A percentile compares a stretch with the other conserved stretches of the same genome.
These are phyloP conservation scores for Mythimna impura DNA, from an alignment of 2,888 invertebrate genomes.

Conservation along the genomic window DNA sequence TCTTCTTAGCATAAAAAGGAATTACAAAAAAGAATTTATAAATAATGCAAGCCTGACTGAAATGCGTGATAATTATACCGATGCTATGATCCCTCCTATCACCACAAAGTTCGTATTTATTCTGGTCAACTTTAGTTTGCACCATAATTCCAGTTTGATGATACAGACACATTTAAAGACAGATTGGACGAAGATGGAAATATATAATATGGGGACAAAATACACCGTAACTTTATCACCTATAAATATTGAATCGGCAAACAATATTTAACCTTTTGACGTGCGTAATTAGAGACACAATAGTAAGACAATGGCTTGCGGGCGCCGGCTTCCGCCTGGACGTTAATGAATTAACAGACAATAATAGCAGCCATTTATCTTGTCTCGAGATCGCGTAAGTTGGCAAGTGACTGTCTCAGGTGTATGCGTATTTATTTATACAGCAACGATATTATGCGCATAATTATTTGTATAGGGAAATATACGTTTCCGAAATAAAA, in stretches of 20 bases:
- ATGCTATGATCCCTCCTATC: too few relatives aligned
- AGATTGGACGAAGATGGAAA: neutral
- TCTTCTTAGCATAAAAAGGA: neutral
- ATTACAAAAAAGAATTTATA: neutral
- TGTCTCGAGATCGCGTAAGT: slow-evolving; percentile 7
- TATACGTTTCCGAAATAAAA: neutral
- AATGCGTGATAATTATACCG: neutral
- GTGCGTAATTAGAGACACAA: too few relatives aligned
- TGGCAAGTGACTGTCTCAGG: slow-evolving; percentile 32
- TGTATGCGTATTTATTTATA: slow-evolving; percentile 39
- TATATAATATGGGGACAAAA: neutral
- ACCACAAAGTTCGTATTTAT: too few relatives aligned
- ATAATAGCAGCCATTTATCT: slow-evolving; percentile 5
- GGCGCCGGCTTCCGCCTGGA: too few relatives aligned
- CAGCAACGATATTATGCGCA: neutral
- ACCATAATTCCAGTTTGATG: too few relatives aligned
- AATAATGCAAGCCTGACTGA: neutral
- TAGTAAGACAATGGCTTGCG: too few relatives aligned
- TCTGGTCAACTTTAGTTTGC: too few relatives aligned
- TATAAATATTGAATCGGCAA: slow-evolving; percentile 16
- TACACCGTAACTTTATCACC: neutral
- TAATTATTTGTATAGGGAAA: neutral
- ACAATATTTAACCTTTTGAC: too few relatives aligned
- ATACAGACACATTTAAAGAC: neutral
- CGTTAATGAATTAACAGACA: too few relatives aligned